Percentiles rank a stretch among this genome's conserved stretches.
Evolutionary conservation across 1,140 invertebrate species (phyloP).

Genomic region (Diachasmimorpha longicaudata): DNA sequence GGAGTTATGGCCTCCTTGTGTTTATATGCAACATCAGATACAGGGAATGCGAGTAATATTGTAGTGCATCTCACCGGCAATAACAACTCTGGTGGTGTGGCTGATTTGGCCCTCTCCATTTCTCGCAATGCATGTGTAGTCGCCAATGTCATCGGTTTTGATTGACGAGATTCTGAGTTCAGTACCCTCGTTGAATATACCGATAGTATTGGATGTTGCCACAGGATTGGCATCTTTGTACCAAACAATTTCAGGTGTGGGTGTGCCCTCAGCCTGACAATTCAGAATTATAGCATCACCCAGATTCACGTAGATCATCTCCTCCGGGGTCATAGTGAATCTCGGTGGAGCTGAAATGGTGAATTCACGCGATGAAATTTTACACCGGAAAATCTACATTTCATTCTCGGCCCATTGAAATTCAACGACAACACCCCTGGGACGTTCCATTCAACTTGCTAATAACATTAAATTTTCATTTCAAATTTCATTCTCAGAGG

Average conservation of each 20-base stretch:
- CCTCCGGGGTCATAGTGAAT: constrained; percentile 90
- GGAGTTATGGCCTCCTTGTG: no score
- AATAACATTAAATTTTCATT: background rate
- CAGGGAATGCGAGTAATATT: background rate
- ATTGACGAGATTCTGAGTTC: constrained; percentile 90
- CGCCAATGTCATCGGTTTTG: constrained; percentile 90
- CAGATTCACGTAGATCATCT: constrained; percentile 94
- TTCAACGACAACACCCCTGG: background rate
- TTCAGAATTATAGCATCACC: constrained; percentile 94
- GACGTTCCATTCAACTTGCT: background rate
- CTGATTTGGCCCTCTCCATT: constrained; percentile 95
- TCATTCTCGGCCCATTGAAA: background rate
- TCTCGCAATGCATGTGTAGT: constrained; percentile 92
- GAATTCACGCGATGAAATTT: background rate
- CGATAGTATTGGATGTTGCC: constrained; percentile 82
- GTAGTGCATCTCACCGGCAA: constrained; percentile 65
- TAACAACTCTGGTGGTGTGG: constrained; percentile 91
- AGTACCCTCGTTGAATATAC: constrained; percentile 89
- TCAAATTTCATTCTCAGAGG: background rate
- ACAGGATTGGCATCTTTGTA: constrained; percentile 91
- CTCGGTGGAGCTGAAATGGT: constrained; percentile 76
- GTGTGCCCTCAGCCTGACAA: constrained; percentile 93
- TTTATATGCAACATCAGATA: no score
- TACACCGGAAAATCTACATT: background rate
- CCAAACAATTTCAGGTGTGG: constrained; percentile 89